phyloP scores from a whole-genome alignment of 2,888 invertebrate species.

The Cryptosula pallasiana region DNA sequence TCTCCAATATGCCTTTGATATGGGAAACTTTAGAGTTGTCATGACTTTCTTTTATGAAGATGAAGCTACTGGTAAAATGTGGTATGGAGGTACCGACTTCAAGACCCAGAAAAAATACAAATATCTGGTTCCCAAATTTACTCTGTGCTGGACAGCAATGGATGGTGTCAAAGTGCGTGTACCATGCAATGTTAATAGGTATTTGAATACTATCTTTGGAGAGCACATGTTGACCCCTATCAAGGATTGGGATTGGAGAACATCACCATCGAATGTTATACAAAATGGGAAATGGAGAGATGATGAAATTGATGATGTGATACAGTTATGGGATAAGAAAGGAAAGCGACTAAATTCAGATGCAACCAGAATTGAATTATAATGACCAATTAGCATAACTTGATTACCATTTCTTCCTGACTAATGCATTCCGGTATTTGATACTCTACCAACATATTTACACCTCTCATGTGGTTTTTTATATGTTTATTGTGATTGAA shows the following conservation, averaged over 20 bases:
- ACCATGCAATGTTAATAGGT: constrained; percentile 56
- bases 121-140: constrained; percentile 58
- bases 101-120: constrained; percentile 58
- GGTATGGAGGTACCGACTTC: constrained; percentile 60
- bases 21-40: constrained; percentile 56
- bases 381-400: not conserved
- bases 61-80: constrained; percentile 42
- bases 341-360: constrained; percentile 3
- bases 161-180: constrained; percentile 56
- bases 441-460: not conserved
- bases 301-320: constrained; percentile 54
- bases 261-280: constrained; percentile 57
- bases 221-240: constrained; percentile 56
- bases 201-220: constrained; percentile 59
- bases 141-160: constrained; percentile 58
- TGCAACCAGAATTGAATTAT: not conserved
- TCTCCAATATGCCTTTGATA: constrained; percentile 56
- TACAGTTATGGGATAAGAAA: constrained; percentile 43
- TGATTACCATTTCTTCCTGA: not conserved
- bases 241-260: constrained; percentile 58
- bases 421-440: not conserved
- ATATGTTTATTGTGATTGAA: too few species aligned
- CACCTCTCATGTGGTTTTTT: too few species aligned
- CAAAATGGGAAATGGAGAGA: constrained; percentile 57
- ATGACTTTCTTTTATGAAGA: constrained; percentile 60